These are phyloP conservation scores for Varecia variegata DNA, from an alignment of 2,797 vertebrate genomes.

Conservation along the genomic window DNA sequence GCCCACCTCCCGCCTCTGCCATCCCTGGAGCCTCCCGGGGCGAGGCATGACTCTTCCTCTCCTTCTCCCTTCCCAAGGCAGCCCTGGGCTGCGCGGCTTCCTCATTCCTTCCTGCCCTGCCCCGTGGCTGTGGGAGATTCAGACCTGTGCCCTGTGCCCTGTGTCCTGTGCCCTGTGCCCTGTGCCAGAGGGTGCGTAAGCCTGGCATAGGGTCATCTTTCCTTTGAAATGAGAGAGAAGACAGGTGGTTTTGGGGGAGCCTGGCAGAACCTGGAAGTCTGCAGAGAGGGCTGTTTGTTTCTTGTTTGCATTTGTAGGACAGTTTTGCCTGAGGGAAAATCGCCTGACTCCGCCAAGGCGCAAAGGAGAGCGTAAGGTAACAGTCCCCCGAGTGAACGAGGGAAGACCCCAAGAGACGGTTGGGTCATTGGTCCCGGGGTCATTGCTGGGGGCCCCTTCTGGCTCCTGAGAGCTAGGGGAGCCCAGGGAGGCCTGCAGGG, in stretches of 20 bases:
- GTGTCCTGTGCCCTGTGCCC: too few relatives aligned
- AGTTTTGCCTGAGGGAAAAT: not conserved
- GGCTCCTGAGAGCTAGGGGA: not conserved
- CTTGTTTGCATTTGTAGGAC: not conserved
- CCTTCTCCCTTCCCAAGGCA: not conserved
- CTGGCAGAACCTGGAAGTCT: not conserved
- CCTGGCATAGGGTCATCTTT: not conserved
- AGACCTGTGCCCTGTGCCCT: not conserved
- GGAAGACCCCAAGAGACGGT: not conserved
- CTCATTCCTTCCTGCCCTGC: not conserved
- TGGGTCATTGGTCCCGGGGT: not conserved
- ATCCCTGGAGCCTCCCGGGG: not conserved
- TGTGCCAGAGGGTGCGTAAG: fast-evolving
- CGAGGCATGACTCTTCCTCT: too few relatives aligned
- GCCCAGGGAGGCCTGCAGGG: too few relatives aligned
- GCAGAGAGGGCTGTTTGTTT: not conserved
- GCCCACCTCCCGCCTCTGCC: not conserved
- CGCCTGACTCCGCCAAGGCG: not conserved
- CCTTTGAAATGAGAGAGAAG: not conserved
- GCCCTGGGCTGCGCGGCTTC: not conserved
- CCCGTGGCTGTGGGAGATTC: not conserved
- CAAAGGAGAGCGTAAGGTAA: not conserved
- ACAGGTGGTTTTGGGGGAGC: not conserved
- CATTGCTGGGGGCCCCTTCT: not conserved
- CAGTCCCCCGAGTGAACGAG: not conserved